These are phyloP conservation scores for Acronicta aceris DNA, from an alignment of 2,888 invertebrate species.

Conservation along the genomic window DNA sequence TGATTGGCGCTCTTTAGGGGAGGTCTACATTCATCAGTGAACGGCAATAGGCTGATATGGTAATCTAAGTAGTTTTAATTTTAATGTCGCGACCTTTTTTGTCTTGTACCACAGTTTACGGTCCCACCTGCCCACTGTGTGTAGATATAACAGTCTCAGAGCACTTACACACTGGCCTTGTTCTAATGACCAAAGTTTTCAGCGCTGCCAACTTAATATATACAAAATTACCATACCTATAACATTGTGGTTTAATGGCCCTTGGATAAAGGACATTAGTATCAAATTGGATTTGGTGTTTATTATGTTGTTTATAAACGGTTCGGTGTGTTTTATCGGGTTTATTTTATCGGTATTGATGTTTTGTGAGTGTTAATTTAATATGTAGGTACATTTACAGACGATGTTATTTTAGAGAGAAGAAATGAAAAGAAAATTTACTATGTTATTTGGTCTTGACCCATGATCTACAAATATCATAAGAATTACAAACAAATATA, in stretches of 20 bases:
- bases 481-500: no score
- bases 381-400: no score
- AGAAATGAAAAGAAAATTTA: no score
- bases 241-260: slow-evolving; percentile 55
- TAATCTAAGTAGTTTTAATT: no score
- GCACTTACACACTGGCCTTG: slow-evolving; percentile 77
- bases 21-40: no score
- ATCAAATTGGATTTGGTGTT: slow-evolving; percentile 57
- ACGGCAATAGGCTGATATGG: no score
- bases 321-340: slow-evolving; percentile 27
- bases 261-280: slow-evolving; percentile 59
- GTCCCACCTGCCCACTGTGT: slow-evolving; percentile 76
- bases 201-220: slow-evolving; percentile 79
- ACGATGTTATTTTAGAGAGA: no score
- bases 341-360: slow-evolving; percentile 25
- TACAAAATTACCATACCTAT: slow-evolving; percentile 77
- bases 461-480: no score
- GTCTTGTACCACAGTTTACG: slow-evolving; percentile 44
- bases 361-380: slow-evolving; percentile 1
- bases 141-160: slow-evolving; percentile 74
- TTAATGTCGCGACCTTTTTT: slow-evolving; percentile 8
- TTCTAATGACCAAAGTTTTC: slow-evolving; percentile 86
- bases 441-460: no score
- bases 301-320: slow-evolving; percentile 44
- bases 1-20: no score